Percentiles rank a stretch among this genome's conserved stretches.
Conservation (phyloP, 2,888 invertebrate species). For the Amphipoea lucens region DNA sequence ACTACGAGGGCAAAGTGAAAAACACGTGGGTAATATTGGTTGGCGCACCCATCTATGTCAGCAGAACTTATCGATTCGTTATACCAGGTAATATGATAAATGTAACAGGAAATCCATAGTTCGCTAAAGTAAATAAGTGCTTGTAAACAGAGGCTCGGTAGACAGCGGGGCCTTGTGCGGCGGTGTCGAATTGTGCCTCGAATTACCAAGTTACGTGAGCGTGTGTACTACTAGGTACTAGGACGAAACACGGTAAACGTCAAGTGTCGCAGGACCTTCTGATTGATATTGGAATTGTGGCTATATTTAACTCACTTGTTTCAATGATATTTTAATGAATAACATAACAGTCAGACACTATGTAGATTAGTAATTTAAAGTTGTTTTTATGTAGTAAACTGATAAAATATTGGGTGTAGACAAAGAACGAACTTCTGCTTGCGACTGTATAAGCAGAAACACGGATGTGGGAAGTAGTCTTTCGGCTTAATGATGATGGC, state of each 20-base stretch:
- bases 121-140: constrained; percentile 50
- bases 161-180: constrained; percentile 63
- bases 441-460: not conserved
- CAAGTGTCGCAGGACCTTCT: constrained; percentile 47
- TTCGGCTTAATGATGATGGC: not conserved
- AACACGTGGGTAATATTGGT: constrained; percentile 50
- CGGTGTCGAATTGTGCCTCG: constrained; percentile 27
- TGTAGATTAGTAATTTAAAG: constrained; percentile 8
- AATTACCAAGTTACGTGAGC: constrained; percentile 33
- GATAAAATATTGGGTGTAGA: constrained; percentile 25
- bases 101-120: constrained; percentile 67
- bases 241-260: constrained; percentile 45
- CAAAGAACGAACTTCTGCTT: not conserved
- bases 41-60: constrained; percentile 55
- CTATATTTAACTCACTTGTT: constrained; percentile 8
- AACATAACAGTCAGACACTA: constrained; percentile 16
- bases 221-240: not conserved
- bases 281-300: constrained; percentile 21
- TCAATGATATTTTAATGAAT: constrained; percentile 19
- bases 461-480: not conserved
- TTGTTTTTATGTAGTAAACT: constrained; percentile 10
- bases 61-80: constrained; percentile 56
- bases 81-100: constrained; percentile 65
- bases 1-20: constrained; percentile 55
- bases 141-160: constrained; percentile 61